Percentiles rank a stretch among this genome's conserved stretches.
phyloP scores from a whole-genome alignment of 2,888 invertebrate genomes.

The Neoascia interrupta region DNA sequence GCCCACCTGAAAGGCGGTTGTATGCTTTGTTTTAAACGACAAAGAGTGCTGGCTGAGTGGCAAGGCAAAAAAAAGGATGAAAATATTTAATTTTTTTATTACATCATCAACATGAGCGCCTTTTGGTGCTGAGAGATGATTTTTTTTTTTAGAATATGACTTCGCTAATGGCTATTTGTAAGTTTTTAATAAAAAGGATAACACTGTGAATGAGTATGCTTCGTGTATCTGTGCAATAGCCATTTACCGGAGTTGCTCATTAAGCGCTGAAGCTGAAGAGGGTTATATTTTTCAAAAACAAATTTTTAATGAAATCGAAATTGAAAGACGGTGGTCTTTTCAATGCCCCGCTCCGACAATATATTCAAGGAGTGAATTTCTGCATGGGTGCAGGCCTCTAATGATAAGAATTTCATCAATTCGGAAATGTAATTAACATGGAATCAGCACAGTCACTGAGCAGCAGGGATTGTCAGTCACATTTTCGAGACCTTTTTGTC shows the following conservation, averaged over 20 bases:
- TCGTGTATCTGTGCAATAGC: no score
- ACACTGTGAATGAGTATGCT: slow-evolving; percentile 12
- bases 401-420: slow-evolving; percentile 63
- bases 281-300: slow-evolving; percentile 19
- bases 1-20: slow-evolving; percentile 1
- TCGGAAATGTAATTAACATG: slow-evolving; percentile 62
- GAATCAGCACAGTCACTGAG: slow-evolving; percentile 59
- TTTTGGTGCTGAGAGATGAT: slow-evolving; percentile 62
- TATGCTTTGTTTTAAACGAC: slow-evolving; percentile 56
- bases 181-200: slow-evolving; percentile 68
- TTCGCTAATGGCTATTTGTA: slow-evolving; percentile 70
- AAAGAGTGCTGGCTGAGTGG: slow-evolving; percentile 28
- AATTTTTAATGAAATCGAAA: slow-evolving; percentile 51
- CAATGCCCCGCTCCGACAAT: no score
- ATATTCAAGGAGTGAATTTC: slow-evolving; percentile 41
- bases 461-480: slow-evolving; percentile 35
- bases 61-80: slow-evolving; percentile 38
- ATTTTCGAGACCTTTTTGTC: slow-evolving; percentile 23
- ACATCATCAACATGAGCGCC: slow-evolving; percentile 68
- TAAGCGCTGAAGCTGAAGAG: no score
- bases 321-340: slow-evolving; percentile 12
- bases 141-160: slow-evolving; percentile 46
- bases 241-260: not conserved
- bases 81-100: slow-evolving; percentile 55
- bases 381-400: slow-evolving; percentile 40